A percentile compares a stretch with the other conserved stretches of the same genome.
Evolutionary conservation across 2,888 invertebrate species (phyloP).

Genomic region (Taenaris catops): DNA sequence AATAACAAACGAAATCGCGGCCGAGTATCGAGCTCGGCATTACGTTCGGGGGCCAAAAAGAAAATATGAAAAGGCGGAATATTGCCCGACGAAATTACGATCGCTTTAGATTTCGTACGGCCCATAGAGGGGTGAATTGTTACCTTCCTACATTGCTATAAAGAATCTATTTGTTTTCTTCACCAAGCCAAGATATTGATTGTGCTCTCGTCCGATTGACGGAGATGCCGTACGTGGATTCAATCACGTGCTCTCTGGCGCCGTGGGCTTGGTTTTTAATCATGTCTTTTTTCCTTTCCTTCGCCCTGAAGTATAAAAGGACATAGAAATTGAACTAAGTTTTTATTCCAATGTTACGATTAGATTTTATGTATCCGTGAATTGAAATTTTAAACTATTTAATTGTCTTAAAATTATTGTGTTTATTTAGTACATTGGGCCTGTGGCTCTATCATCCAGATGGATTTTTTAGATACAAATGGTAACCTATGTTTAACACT

Average conservation of each 20-base stretch:
- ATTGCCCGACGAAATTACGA: constrained; percentile 76
- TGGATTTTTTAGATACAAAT: too few species aligned
- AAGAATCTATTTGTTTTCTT: constrained; percentile 72
- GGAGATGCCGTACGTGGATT: constrained; percentile 13
- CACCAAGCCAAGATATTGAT: constrained; percentile 18
- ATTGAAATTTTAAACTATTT: too few species aligned
- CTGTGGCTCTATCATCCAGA: too few species aligned
- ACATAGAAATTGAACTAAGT: background rate
- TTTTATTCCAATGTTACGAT: background rate
- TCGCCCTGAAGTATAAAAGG: constrained; percentile 2
- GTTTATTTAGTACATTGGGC: too few species aligned
- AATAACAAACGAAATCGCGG: constrained; percentile 75
- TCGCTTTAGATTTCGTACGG: constrained; percentile 72
- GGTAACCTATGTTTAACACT: too few species aligned
- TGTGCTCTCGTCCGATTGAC: constrained; percentile 13
- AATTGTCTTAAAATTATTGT: too few species aligned
- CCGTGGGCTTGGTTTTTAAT: constrained; percentile 15
- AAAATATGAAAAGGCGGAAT: constrained; percentile 76
- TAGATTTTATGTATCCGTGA: too few species aligned
- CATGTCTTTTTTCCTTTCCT: constrained; percentile 7
- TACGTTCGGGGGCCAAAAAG: constrained; percentile 67
- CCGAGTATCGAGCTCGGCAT: constrained; percentile 65
- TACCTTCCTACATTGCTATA: constrained; percentile 70
- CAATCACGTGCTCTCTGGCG: constrained; percentile 13
- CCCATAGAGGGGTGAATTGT: constrained; percentile 74